phyloP scores from a whole-genome alignment of 2,888 invertebrate genomes.

The Drosophila yooni region DNA sequence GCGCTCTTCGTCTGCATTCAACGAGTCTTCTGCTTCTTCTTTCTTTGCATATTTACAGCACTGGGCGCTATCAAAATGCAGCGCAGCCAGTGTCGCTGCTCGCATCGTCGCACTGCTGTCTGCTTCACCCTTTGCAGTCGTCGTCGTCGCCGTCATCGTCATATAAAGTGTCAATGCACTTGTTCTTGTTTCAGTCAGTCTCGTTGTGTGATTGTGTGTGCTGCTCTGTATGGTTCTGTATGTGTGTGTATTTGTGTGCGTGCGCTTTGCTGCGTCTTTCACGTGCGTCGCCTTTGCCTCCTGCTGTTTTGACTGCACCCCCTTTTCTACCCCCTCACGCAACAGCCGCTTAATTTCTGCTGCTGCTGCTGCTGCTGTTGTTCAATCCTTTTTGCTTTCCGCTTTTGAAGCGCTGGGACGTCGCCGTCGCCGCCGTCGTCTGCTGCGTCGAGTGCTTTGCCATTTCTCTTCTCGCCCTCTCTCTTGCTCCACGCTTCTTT shows the following conservation, averaged over 20 bases:
- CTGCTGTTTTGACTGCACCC: conserved; percentile 70
- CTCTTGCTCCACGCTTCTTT: conserved; percentile 6
- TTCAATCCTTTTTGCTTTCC: conserved; percentile 80
- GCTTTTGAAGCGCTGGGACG: conserved; percentile 69
- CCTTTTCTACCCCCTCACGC: neutral
- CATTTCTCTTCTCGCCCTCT: conserved; percentile 33
- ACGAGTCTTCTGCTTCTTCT: conserved; percentile 19
- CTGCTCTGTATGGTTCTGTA: conserved; percentile 21
- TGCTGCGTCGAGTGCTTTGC: conserved; percentile 66
- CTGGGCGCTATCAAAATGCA: conserved; percentile 69
- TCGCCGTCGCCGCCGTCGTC: conserved; percentile 51
- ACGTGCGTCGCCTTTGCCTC: conserved; percentile 77
- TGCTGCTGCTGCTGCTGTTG: conserved; percentile 35
- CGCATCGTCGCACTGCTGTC: conserved; percentile 44
- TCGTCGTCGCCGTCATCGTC: conserved; percentile 54
- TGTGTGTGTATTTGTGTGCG: conserved; percentile 53
- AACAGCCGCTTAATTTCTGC: neutral
- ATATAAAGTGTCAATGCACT: conserved; percentile 84
- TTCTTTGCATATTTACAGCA: conserved; percentile 58
- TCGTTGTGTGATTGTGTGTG: conserved; percentile 37
- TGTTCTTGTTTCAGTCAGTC: conserved; percentile 77
- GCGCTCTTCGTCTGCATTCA: conserved; percentile 22
- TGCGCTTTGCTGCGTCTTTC: conserved; percentile 78
- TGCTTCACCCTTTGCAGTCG: conserved; percentile 75
- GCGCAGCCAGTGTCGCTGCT: conserved; percentile 59